These are phyloP conservation scores for Calyptommatus sinebrachiatus DNA, from an alignment of 2,113 vertebrate genomes.

Conservation along the genomic window DNA sequence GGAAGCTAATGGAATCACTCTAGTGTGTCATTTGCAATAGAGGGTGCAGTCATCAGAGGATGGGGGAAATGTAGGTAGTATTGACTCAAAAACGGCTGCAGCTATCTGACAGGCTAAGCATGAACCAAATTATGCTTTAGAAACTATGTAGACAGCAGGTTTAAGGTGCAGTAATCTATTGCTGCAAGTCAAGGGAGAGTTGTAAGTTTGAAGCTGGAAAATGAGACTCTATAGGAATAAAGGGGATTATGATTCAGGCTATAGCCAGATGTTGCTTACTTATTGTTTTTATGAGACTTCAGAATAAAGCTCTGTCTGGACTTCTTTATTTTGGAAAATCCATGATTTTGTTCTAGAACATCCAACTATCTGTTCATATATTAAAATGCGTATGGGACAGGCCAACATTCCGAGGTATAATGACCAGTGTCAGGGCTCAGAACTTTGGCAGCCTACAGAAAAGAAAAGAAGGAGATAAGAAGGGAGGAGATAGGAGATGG, in stretches of 20 bases:
- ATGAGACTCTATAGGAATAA: background rate
- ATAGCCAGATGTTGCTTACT: too few relatives aligned
- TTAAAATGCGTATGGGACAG: too few relatives aligned
- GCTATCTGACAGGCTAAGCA: background rate
- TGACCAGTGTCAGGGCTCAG: too few relatives aligned
- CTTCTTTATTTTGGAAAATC: too few relatives aligned
- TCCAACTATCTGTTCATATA: too few relatives aligned
- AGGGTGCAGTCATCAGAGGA: background rate
- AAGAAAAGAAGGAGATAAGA: too few relatives aligned
- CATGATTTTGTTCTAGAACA: too few relatives aligned
- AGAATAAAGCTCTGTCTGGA: too few relatives aligned
- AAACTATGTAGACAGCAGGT: background rate
- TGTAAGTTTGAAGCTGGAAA: background rate
- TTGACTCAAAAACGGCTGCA: background rate
- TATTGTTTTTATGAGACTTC: too few relatives aligned
- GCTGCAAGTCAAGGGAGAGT: background rate
- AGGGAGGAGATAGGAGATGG: too few relatives aligned
- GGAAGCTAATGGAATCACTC: slow-evolving; percentile 33
- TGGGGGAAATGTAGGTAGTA: background rate
- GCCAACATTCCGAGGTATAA: too few relatives aligned
- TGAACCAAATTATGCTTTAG: background rate
- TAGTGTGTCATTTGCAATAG: slow-evolving; percentile 27
- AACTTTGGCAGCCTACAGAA: too few relatives aligned
- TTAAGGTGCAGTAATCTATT: background rate
- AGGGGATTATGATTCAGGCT: background rate